Conservation (phyloP, 2,888 invertebrate genomes). For the Apamea crenata region DNA sequence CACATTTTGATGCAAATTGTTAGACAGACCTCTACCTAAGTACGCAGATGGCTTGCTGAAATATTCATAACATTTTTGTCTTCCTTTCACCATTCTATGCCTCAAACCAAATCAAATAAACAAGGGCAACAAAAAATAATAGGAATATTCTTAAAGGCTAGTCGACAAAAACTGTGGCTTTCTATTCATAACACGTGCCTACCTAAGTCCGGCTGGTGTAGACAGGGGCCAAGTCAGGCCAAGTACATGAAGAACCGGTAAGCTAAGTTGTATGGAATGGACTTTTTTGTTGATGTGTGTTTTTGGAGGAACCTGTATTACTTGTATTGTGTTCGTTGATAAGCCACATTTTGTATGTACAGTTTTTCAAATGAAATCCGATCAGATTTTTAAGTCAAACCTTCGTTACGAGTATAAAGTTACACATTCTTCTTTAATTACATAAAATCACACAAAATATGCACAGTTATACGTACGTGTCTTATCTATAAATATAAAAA, state of each 20-base stretch:
- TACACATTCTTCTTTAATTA: not conserved
- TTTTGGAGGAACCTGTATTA: not conserved
- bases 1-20: not conserved
- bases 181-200: conserved; percentile 62
- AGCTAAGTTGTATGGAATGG: conserved; percentile 41
- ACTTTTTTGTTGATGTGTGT: conserved; percentile 13
- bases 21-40: not conserved
- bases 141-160: conserved; percentile 50
- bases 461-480: not conserved
- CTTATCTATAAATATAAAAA: not conserved
- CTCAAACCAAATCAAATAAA: conserved; percentile 41
- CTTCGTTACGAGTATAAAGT: not conserved
- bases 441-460: not conserved
- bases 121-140: conserved; percentile 40
- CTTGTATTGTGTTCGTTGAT: not conserved
- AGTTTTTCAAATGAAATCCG: not conserved
- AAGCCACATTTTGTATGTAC: not conserved
- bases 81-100: not conserved
- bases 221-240: conserved; percentile 48
- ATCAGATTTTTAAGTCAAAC: not conserved
- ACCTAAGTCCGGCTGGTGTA: conserved; percentile 48
- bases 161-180: conserved; percentile 47
- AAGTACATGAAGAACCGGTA: conserved; percentile 16
- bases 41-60: not conserved
- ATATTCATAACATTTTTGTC: not conserved